Evolutionary conservation across 2,888 invertebrate genomes (phyloP), one percentile per base, ranked within the genome.

Genomic region (Lasioglossum vierecki): DNA sequence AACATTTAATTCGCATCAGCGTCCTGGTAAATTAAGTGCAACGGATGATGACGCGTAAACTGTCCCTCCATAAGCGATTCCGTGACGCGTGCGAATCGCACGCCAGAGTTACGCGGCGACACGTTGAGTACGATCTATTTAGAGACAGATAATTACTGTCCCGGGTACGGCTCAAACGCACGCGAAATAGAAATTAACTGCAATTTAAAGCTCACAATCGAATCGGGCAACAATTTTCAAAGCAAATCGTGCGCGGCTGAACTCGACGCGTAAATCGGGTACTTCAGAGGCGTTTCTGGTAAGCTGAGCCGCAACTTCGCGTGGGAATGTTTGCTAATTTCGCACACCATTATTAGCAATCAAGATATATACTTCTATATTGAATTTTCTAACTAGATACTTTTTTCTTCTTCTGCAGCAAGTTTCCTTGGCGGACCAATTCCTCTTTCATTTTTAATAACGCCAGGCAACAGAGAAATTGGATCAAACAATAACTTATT

Each of bases 1-100:
- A 87, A 84, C 83, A 82, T 89, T 88, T 88, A 86, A 88, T 88
- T 88, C 86, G 88, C 83, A 84, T 83, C 84, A 30, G 83, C 70
- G 82, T 81, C 75, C 68, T 83, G 84, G 80, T 87, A 88, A 88
- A 88, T 88, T 88, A 88, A 88, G 84, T 87, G 68, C 78, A 39
- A 80, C 82, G 82, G 80, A 72, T 46, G 68, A 77, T 74, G 84
- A 87, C 84, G 86, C 82, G 84, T 76, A 82, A 86, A 84, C 80
- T 70, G 66, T 73, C 60, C 70, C 68, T 30, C 75, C 77, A 78
- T 76, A 74, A 83, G 73, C 73, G 76, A 79, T 80, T 71, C 84
- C 74, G 46, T 26, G 73, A 66, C 68, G 78, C 84, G 41, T 30
- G 73, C 30, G 66, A n/a, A 39, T 39, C 71, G 41, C 72, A 30